Percentiles rank a stretch among this genome's conserved stretches.
Evolutionary conservation across 2,113 vertebrate species (phyloP).

Genomic region (Camelus dromedarius): DNA sequence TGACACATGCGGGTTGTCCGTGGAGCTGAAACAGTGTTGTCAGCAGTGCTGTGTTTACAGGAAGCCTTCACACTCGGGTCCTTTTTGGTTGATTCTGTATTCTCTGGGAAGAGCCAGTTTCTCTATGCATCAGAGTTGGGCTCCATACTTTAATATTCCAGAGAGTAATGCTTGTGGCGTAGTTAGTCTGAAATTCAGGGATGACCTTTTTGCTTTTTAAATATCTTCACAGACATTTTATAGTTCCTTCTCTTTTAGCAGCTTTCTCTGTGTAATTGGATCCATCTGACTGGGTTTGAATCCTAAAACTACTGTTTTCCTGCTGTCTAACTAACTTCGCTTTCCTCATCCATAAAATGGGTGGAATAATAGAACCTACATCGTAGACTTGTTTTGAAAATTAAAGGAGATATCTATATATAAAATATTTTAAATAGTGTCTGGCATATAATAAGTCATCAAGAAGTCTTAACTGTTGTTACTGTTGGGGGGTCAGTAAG

Average conservation of each 20-base stretch:
- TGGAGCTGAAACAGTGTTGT: neutral
- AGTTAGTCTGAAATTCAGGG: neutral
- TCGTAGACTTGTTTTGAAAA: neutral
- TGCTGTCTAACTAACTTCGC: neutral
- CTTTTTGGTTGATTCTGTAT: neutral
- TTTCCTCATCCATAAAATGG: neutral
- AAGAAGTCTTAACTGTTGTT: neutral
- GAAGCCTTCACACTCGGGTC: rapidly evolving
- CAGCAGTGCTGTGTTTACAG: no score
- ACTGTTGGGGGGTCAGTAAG: neutral
- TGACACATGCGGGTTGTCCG: neutral
- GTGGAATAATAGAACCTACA: neutral
- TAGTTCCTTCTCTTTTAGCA: neutral
- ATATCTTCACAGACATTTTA: neutral
- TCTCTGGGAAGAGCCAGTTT: neutral
- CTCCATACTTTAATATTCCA: neutral
- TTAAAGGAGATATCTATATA: neutral
- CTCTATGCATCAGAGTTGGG: neutral
- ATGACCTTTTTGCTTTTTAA: neutral
- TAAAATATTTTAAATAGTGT: neutral
- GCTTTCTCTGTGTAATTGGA: neutral
- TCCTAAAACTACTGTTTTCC: neutral
- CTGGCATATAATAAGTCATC: neutral
- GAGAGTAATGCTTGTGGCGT: neutral
- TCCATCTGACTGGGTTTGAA: neutral